Evolutionary conservation across 53 echinoderm and acorn worm genomes (phyloP).

Genomic region (Holothuria scabra): DNA sequence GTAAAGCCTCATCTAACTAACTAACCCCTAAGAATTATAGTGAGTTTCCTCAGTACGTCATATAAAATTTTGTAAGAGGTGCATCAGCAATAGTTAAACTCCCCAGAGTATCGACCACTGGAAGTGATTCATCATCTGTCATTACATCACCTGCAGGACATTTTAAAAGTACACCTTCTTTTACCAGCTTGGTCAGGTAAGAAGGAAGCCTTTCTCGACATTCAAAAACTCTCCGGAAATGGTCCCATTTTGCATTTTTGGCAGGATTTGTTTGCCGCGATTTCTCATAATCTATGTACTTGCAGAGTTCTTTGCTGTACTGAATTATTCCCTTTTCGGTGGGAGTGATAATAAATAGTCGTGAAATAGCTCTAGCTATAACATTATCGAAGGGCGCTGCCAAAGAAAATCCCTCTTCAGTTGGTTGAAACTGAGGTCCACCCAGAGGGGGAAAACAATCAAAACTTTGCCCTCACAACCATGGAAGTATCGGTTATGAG

Average conservation of each 20-base stretch:
- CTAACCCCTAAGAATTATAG: too few species aligned
- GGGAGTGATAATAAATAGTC: slow-evolving; percentile 12
- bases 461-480: slow-evolving; percentile 31
- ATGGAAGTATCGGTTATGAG: slow-evolving; percentile 32
- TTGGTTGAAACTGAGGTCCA: slow-evolving; percentile 25
- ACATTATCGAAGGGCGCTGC: slow-evolving; percentile 24
- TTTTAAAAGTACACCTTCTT: too few species aligned
- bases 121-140: too few species aligned
- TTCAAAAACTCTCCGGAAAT: slow-evolving; percentile 4
- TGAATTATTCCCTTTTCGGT: slow-evolving; percentile 2
- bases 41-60: too few species aligned
- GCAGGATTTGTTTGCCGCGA: background rate
- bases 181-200: background rate
- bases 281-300: background rate
- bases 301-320: slow-evolving; percentile 24
- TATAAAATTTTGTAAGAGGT: too few species aligned
- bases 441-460: slow-evolving; percentile 23
- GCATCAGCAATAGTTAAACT: too few species aligned
- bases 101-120: too few species aligned
- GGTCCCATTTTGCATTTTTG: slow-evolving; percentile 18
- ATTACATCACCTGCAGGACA: too few species aligned
- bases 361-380: background rate
- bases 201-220: slow-evolving; percentile 2
- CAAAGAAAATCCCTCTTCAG: background rate
- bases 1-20: too few species aligned